A percentile compares a stretch with the other conserved stretches of the same genome.
These are phyloP conservation scores for Cryptocheilus praepositus DNA, from an alignment of 2,888 invertebrate genomes.

Conservation along the genomic window DNA sequence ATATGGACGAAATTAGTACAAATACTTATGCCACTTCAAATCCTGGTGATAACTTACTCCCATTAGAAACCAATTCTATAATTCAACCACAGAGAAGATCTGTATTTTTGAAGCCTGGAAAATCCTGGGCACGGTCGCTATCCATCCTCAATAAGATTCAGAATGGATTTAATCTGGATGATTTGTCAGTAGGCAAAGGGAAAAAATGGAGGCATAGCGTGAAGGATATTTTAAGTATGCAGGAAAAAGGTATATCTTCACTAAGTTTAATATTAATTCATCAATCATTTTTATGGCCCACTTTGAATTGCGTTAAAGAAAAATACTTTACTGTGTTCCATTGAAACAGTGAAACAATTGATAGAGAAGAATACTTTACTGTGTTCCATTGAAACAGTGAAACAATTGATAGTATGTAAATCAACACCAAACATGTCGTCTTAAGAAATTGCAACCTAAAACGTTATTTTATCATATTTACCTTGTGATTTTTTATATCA, in stretches of 20 bases:
- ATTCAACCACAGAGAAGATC: constrained; percentile 8
- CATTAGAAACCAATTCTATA: background rate
- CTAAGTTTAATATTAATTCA: too few relatives aligned
- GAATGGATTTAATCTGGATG: constrained; percentile 74
- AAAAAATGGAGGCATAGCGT: constrained; percentile 78
- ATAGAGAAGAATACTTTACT: too few relatives aligned
- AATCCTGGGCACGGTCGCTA: constrained; percentile 82
- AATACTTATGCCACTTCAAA: background rate
- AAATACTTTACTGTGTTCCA: too few relatives aligned
- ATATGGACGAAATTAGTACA: background rate
- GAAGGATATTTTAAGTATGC: constrained; percentile 77
- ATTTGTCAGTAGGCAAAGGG: constrained; percentile 75
- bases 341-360: too few relatives aligned
- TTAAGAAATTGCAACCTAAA: too few relatives aligned
- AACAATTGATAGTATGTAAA: constrained; percentile 20
- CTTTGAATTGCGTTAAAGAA: too few relatives aligned
- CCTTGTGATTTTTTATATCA: constrained; percentile 9
- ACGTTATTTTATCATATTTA: background rate
- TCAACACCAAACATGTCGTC: constrained; percentile 37
- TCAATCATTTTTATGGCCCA: too few relatives aligned
- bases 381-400: too few relatives aligned
- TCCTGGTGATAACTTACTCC: background rate
- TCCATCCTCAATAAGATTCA: constrained; percentile 77
- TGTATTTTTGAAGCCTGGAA: constrained; percentile 79
- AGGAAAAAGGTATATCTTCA: constrained; percentile 73